Conservation (phyloP, 2,797 vertebrate species). For the Microctenopoma stevenorrisi region DNA sequence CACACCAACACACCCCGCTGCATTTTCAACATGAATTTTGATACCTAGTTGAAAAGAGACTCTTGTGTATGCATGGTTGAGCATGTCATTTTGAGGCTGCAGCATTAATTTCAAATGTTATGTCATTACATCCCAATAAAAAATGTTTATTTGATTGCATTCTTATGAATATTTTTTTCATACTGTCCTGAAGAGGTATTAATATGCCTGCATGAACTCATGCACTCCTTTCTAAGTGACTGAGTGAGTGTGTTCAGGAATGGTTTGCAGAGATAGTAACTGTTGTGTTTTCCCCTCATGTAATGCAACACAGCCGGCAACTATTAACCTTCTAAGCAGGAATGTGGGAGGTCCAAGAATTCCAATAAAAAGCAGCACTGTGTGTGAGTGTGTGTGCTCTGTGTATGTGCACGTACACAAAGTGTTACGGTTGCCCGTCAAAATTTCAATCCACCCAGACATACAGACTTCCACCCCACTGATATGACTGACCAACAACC, state of each 20-base stretch:
- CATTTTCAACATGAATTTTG: slow-evolving; percentile 63
- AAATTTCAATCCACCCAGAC: slow-evolving; percentile 42
- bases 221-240: slow-evolving; percentile 42
- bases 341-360: slow-evolving; percentile 86
- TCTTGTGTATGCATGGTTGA: not conserved
- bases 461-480: slow-evolving; percentile 38
- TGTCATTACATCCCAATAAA: slow-evolving; percentile 8
- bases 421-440: slow-evolving; percentile 62
- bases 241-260: slow-evolving; percentile 48
- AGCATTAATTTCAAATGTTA: slow-evolving; percentile 25
- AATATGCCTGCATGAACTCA: slow-evolving; percentile 21
- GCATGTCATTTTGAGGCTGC: slow-evolving; percentile 5
- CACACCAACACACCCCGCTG: slow-evolving; percentile 57
- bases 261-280: slow-evolving; percentile 75
- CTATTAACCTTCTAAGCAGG: slow-evolving; percentile 86
- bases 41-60: slow-evolving; percentile 62
- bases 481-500: slow-evolving; percentile 53
- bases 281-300: slow-evolving; percentile 81
- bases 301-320: slow-evolving; percentile 86
- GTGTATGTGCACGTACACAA: slow-evolving; percentile 37
- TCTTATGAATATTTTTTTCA: slow-evolving; percentile 10
- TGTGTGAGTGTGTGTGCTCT: slow-evolving; percentile 50
- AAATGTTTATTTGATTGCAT: slow-evolving; percentile 2
- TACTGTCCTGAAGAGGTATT: slow-evolving; percentile 3
- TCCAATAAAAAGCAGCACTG: slow-evolving; percentile 83